Conservation (phyloP, 2,113 vertebrate genomes). For the Pelecanoides urinatrix region DNA sequence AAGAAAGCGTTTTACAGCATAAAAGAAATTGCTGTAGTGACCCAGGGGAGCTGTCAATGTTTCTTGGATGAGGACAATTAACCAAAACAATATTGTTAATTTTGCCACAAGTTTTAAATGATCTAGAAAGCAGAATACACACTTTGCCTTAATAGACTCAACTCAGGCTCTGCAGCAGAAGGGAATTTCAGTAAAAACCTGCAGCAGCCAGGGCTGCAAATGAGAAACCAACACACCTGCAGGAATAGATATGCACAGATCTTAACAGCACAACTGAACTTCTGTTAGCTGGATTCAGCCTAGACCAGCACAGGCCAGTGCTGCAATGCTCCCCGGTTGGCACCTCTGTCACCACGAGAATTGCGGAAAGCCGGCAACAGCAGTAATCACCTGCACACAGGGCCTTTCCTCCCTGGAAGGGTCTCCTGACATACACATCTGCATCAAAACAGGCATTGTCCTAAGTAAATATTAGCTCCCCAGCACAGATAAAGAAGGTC, state of each 20-base stretch:
- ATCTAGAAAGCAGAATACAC: conserved; percentile 17
- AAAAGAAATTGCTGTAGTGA: conserved; percentile 10
- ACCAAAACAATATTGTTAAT: conserved; percentile 46
- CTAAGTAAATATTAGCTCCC: neutral
- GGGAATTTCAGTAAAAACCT: neutral
- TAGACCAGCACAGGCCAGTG: neutral
- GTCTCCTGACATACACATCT: neutral
- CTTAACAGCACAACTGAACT: neutral
- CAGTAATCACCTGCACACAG: neutral
- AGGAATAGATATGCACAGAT: neutral
- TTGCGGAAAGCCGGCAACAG: neutral
- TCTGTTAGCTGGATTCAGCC: neutral
- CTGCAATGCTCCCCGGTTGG: accelerated
- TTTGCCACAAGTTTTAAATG: conserved; percentile 39
- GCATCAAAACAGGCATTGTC: neutral
- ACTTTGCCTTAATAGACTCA: neutral
- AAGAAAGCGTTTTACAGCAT: neutral
- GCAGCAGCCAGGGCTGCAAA: neutral
- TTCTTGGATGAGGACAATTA: conserved; percentile 39
- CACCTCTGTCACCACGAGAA: neutral
- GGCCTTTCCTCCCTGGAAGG: neutral
- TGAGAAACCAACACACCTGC: neutral
- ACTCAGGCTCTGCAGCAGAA: neutral
- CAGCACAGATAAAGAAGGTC: neutral
- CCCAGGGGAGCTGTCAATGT: neutral